Base-by-base conservation (phyloP, 2,113 vertebrate genomes). In the Polyodon spathula region DNA sequence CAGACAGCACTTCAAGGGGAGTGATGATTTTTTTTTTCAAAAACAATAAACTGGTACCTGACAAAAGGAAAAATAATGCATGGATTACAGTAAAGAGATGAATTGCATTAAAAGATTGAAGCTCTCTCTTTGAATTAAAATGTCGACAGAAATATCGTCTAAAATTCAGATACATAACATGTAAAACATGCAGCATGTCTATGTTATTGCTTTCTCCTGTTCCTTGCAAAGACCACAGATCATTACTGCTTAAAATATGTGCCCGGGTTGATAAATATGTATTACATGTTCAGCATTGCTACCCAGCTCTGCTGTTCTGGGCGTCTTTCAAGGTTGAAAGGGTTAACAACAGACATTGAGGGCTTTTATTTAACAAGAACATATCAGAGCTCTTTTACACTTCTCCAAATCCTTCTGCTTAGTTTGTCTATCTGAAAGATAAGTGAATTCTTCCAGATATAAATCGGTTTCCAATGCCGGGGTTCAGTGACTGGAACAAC, bases 11-110 rank as follows among this genome's bases (percentile, higher is more conserved):
- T 82, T 75, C 78, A 82, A 76, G 56, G 60, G 74, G 76, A 81
- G 78, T 77, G 80, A 59, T 40, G 86, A 84, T 76, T 76, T 83
- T 79, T 80, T 79, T 80, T 77, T 61, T 65, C 52, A 65, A 68
- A 68, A 79, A 75, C 80, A 76, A 73, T 77, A 76, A 78, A 80
- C 71, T 67, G 71, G 73, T 70, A 73, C 77, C 76, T 62, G 69
- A 78, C 76, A 54, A 37, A 10, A 74, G 68, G 72, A 58, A 40
- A 51, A 50, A 66, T 61, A 61, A 66, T 61, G 53, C 54, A 54
- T 27, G n/a, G 48, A 38, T 57, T 54, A 64, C 79, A 82, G 74
- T 82, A 82, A 73, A 83, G 79, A 84, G 77, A 72, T 77, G 60
- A 80, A 82, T 83, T 76, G 71, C 77, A 71, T 73, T 73, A 81